Evolutionary conservation across 2,797 vertebrate genomes (phyloP).

Genomic region (Mycteria americana): DNA sequence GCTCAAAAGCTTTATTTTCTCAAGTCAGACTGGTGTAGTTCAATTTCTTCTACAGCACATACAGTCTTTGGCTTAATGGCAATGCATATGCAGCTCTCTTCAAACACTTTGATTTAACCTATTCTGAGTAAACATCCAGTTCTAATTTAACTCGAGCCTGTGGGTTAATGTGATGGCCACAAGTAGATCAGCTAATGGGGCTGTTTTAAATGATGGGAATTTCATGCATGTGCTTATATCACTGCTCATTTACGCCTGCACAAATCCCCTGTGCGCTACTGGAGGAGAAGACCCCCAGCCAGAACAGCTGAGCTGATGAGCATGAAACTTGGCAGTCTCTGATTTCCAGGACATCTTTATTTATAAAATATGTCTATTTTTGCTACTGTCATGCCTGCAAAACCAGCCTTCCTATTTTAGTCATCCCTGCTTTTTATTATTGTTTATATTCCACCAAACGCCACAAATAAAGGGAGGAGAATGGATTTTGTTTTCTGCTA

Average conservation of each 20-base stretch:
- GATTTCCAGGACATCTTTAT: constrained; percentile 48
- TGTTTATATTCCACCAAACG: background rate
- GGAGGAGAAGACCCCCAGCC: background rate
- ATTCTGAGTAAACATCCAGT: background rate
- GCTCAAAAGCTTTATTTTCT: background rate
- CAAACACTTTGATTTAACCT: background rate
- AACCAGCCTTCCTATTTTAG: constrained; percentile 15
- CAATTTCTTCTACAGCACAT: background rate
- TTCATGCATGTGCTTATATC: constrained; percentile 29
- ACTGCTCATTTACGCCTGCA: background rate
- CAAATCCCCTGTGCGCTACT: background rate
- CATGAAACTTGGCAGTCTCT: background rate
- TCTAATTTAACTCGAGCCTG: background rate
- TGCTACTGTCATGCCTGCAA: background rate
- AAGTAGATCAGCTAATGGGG: background rate
- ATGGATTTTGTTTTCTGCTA: background rate
- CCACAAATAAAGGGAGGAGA: background rate
- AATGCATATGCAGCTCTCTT: background rate
- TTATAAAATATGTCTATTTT: constrained; percentile 41
- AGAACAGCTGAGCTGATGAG: constrained; percentile 56
- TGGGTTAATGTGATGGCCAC: background rate
- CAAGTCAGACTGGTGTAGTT: background rate
- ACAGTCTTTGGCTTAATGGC: background rate
- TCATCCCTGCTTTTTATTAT: background rate
- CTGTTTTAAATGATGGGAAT: constrained; percentile 15